Evolutionary conservation across 37 sponge, comb jelly and placozoan genomes (phyloP).

Genomic region (Oopsacas minuta): DNA sequence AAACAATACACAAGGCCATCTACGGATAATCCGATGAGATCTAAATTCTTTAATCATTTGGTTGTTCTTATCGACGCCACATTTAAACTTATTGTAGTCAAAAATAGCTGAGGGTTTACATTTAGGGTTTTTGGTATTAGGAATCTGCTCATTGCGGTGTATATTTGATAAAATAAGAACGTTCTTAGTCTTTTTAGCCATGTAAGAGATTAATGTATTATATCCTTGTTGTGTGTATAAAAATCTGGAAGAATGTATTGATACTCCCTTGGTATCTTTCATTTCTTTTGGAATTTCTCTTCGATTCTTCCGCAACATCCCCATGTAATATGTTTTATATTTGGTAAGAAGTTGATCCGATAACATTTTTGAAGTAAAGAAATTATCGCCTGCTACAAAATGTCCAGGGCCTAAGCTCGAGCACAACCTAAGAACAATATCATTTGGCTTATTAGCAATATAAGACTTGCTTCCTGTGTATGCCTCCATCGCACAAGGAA

Average conservation of each 20-base stretch:
- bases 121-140: not conserved
- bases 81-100: not conserved
- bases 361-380: not conserved
- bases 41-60: not conserved
- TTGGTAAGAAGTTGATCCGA: not conserved
- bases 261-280: not conserved
- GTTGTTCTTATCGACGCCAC: not conserved
- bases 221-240: not conserved
- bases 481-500: not conserved
- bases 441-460: not conserved
- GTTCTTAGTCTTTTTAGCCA: constrained; percentile 3
- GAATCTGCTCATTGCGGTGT: not conserved
- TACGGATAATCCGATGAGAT: not conserved
- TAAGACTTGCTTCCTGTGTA: not conserved
- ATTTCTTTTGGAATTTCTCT: not conserved
- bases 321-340: not conserved
- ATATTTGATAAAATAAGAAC: not conserved
- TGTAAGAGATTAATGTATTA: not conserved
- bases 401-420: not conserved
- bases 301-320: not conserved
- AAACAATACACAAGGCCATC: not conserved
- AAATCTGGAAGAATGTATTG: not conserved
- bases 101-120: not conserved
- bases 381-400: constrained; percentile 10
- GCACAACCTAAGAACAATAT: not conserved